Conservation (phyloP, 2,113 vertebrate genomes). For the Phaetusa simplex region DNA sequence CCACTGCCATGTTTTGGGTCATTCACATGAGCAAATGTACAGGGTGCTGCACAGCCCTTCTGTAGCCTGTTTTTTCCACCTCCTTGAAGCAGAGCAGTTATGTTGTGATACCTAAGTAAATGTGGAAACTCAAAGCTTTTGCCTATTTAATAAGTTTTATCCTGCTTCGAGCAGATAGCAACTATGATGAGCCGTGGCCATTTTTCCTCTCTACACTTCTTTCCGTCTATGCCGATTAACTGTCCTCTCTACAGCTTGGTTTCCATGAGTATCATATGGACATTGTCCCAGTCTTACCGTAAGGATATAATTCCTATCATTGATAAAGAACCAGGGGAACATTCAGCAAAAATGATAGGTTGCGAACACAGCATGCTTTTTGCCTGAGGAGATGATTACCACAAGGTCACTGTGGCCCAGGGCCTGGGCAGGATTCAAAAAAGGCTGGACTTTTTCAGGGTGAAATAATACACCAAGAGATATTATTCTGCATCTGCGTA, state of each 20-base stretch:
- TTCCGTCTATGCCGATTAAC: background rate
- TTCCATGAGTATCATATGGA: background rate
- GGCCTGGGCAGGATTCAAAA: background rate
- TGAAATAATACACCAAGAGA: background rate
- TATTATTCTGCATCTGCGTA: rapidly evolving
- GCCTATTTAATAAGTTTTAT: background rate
- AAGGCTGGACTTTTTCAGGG: background rate
- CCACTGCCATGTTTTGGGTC: background rate
- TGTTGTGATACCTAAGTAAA: background rate
- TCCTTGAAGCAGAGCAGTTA: background rate
- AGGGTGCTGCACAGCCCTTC: background rate
- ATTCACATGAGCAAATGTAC: background rate
- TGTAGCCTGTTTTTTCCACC: background rate
- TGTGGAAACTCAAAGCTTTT: background rate
- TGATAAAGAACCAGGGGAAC: background rate
- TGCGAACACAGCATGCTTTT: background rate
- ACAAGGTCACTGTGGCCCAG: background rate
- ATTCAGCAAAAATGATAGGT: background rate
- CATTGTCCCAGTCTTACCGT: background rate
- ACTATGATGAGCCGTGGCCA: background rate
- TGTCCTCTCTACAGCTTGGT: background rate
- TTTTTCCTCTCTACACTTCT: background rate
- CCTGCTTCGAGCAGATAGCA: background rate
- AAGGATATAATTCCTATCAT: background rate
- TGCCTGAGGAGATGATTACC: background rate